Evolutionary conservation across 1,140 invertebrate species (phyloP), one percentile per base, ranked within the genome.

Genomic region (Ephestia elutella): DNA sequence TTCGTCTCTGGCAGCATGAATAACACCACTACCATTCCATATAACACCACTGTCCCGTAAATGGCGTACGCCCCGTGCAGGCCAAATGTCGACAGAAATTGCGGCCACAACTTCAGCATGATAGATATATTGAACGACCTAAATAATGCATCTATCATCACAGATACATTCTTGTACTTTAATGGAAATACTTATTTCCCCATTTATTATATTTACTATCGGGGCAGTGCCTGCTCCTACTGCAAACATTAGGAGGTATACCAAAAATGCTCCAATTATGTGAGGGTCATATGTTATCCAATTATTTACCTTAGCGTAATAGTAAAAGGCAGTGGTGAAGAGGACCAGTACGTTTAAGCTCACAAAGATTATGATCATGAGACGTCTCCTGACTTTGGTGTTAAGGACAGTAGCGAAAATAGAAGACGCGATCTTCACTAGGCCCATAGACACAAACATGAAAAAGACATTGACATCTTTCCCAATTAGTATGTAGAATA

Each of bases 181-280:
- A 50, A 50, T 20, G 49, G 49, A 50, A 50, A 50, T 50, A n/a
- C n/a, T n/a, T n/a, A 50, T 50, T 9, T 50, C 49, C 0, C 18
- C 20, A 50, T n/a, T 20, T 50, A 20, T 8, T 4, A 18, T 49
- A 15, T 15, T 17, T 8, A 49, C 15, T 49, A 49, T 18, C 3
- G 48, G 48, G 2, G 17, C 20, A 1, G 49, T 2, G 9, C 49
- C 49, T 3, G 49, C 49, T 11, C 17, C 18, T 18, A 50, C 8
- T 1, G 49, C 10, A 50, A 50, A 50, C 17, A 20, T 20, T 11
- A 20, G 10, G 3, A 50, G 10, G 19, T 50, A 50, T 9, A 19
- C 10, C 17, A 50, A 13, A 4, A 18, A 4, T 11, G 49, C 18
- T 20, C 49, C 49, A 3, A 50, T 20, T 0, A 50, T 8, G 10